Evolutionary conservation across 1,140 invertebrate genomes (phyloP).

Genomic region (Lysiphlebus fabarum): DNA sequence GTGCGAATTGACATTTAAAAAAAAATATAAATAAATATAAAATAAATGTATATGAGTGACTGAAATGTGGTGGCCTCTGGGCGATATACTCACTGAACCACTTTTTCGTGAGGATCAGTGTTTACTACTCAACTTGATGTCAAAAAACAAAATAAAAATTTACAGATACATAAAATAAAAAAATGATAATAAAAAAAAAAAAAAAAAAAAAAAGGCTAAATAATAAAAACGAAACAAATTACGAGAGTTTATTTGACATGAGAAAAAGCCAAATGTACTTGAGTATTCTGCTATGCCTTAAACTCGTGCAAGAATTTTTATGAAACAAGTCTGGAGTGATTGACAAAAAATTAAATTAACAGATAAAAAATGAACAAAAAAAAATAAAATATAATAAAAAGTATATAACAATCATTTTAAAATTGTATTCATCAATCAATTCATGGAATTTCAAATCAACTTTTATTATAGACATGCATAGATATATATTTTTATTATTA

Average conservation of each 20-base stretch:
- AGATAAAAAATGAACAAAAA: not conserved
- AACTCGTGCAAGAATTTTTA: not conserved
- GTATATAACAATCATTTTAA: conserved; percentile 12
- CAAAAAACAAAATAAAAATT: not conserved
- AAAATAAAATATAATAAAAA: too few species aligned
- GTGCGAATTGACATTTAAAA: not conserved
- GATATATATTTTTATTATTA: too few species aligned
- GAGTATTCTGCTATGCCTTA: not conserved
- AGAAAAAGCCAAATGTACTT: conserved; percentile 18
- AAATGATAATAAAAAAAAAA: not conserved
- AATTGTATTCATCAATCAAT: conserved; percentile 16
- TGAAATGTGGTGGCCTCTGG: too few species aligned
- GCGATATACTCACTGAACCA: conserved; percentile 12
- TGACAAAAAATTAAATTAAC: too few species aligned
- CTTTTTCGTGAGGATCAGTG: conserved; percentile 18
- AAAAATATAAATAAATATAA: conserved; percentile 1
- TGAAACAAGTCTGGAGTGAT: too few species aligned
- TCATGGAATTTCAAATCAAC: conserved; percentile 12
- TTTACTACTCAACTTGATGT: conserved; percentile 19
- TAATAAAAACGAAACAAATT: conserved; percentile 10
- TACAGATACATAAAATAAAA: not conserved
- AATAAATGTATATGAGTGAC: not conserved
- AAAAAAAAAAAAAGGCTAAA: not conserved
- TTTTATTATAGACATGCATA: too few species aligned
- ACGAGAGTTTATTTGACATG: conserved; percentile 17